These are phyloP conservation scores for Chamaea fasciata DNA, from an alignment of 2,113 vertebrate species.

Conservation along the genomic window DNA sequence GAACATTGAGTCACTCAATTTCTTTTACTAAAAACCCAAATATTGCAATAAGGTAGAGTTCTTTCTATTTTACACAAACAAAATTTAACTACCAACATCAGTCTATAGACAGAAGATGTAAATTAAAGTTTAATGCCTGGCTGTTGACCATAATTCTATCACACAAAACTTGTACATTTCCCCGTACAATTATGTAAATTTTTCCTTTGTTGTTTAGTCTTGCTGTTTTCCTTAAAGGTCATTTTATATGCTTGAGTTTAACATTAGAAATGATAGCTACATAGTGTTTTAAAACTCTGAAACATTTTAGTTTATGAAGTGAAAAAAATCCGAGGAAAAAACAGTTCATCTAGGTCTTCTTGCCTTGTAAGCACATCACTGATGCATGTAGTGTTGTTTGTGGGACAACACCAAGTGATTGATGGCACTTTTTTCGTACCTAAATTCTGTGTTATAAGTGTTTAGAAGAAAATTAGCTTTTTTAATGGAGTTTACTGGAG, in stretches of 20 bases:
- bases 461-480: constrained; percentile 36
- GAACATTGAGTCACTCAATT: background rate
- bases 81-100: background rate
- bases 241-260: background rate
- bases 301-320: background rate
- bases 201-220: background rate
- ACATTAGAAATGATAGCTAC: background rate
- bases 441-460: background rate
- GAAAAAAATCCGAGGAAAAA: background rate
- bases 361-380: constrained; percentile 1
- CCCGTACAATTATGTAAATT: background rate
- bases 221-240: background rate
- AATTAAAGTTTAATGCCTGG: background rate
- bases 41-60: background rate
- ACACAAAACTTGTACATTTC: background rate
- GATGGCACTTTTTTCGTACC: background rate
- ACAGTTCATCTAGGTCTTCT: background rate
- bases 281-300: background rate
- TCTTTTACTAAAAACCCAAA: background rate
- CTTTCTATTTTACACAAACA: background rate
- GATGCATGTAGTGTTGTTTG: constrained; percentile 9
- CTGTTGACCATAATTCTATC: background rate
- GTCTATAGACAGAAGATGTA: background rate
- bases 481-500: constrained; percentile 4
- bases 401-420: constrained; percentile 21